phyloP scores from a whole-genome alignment of 2,113 vertebrate species.

The Ophiodon elongatus region DNA sequence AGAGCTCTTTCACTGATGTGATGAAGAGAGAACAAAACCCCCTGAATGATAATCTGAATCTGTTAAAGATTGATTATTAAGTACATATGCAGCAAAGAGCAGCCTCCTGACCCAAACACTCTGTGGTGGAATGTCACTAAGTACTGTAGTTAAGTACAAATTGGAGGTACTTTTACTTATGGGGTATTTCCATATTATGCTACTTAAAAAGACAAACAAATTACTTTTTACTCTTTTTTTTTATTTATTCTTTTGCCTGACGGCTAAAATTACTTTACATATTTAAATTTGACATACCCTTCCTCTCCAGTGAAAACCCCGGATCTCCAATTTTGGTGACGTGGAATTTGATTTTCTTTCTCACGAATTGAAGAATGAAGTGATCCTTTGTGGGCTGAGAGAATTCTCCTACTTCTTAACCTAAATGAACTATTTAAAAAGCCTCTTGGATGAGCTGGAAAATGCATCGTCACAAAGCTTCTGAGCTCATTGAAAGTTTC shows the following conservation, averaged over 20 bases:
- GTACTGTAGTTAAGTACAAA: neutral
- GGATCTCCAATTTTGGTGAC: no score
- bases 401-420: neutral
- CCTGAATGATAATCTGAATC: neutral
- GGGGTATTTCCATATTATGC: neutral
- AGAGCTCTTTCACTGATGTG: constrained; percentile 19
- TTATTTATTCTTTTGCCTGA: neutral
- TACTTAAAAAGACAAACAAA: no score
- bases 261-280: neutral
- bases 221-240: neutral
- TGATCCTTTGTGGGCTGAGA: neutral
- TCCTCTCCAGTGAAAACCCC: neutral
- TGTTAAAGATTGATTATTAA: neutral
- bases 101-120: neutral
- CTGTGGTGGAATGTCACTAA: neutral
- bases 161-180: neutral
- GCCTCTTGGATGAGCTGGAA: neutral
- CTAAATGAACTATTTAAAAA: neutral
- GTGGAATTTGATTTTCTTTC: no score
- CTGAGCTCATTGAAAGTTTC: neutral
- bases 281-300: neutral
- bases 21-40: neutral
- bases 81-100: neutral
- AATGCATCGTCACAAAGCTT: neutral
- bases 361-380: neutral